Conservation (phyloP, 2,797 vertebrate genomes). For the Tamandua tetradactyla region DNA sequence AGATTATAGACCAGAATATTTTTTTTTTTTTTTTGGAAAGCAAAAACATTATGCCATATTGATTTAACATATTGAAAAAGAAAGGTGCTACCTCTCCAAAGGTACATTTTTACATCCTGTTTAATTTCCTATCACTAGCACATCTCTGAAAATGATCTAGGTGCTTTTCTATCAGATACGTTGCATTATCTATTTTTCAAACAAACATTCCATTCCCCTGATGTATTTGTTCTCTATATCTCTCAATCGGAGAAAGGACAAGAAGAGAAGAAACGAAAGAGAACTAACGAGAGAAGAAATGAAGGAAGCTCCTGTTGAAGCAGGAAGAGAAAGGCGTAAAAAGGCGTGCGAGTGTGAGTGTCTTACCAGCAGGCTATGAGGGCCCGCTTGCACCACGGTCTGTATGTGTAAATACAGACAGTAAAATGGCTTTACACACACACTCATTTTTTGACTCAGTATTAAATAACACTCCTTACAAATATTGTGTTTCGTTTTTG, state of each 20-base stretch:
- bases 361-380: background rate
- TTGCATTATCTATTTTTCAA: background rate
- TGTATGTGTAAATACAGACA: background rate
- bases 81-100: background rate
- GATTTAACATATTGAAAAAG: background rate
- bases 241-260: background rate
- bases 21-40: slow-evolving; percentile 16
- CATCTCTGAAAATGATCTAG: background rate
- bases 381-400: fast-evolving
- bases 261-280: background rate
- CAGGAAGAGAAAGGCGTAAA: background rate
- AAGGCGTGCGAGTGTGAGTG: too few species aligned
- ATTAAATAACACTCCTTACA: background rate
- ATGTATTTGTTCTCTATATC: background rate
- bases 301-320: background rate
- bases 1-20: background rate
- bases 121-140: background rate
- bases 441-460: background rate
- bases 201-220: background rate
- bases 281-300: background rate
- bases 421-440: background rate
- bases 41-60: background rate
- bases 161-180: background rate
- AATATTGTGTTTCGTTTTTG: background rate
- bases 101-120: background rate